Evolutionary conservation across 1,140 invertebrate species (phyloP), one percentile per base, ranked within the genome.

Genomic region (Megalonaias nervosa): DNA sequence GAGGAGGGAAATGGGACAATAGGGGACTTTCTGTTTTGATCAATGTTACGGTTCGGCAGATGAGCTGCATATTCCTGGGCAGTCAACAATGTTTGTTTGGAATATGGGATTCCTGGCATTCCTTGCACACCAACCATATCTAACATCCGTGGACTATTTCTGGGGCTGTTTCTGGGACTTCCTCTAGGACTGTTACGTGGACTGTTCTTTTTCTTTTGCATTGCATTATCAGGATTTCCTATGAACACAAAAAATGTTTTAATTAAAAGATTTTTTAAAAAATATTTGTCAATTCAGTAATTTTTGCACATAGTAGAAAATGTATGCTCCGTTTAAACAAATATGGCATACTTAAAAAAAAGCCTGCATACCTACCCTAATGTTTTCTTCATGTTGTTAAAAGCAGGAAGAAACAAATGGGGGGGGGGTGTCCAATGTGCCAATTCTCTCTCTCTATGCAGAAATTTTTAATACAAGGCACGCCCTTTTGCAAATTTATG

Each of bases 141-240:
- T 6, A 31, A 17, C 26, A 16, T 31, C 70, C 76, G 70, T 21
- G 76, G 76, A 74, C 76, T 78, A 60, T 78, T 73, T 23, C 76
- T 56, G 15, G 76, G 76, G 60, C 76, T 78, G 26, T 31, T 67
- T 17, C 65, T 21, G 31, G 65, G 65, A 68, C 61, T 72, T 13
- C 71, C 66, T 57, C 76, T 57, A 23, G 76, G 76, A 67, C 76
- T 78, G 60, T 78, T 73, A n/a, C 76, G 64, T 60, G 76, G 76
- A 67, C 76, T 78, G 56, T 71, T 73, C 67, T 78, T 78, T 67
- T 78, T 78, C 57, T 78, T 78, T 70, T 67, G 76, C 76, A 78
- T 78, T 73, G 70, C 66, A 61, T 64, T 19, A 64, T 73, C 76
- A 58, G 71, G 68, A 69, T 67, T 67, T 21, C 74, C 74, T 75